These are phyloP conservation scores for Opisthocomus hoazin DNA, from an alignment of 2,113 vertebrate genomes.

Conservation along the genomic window DNA sequence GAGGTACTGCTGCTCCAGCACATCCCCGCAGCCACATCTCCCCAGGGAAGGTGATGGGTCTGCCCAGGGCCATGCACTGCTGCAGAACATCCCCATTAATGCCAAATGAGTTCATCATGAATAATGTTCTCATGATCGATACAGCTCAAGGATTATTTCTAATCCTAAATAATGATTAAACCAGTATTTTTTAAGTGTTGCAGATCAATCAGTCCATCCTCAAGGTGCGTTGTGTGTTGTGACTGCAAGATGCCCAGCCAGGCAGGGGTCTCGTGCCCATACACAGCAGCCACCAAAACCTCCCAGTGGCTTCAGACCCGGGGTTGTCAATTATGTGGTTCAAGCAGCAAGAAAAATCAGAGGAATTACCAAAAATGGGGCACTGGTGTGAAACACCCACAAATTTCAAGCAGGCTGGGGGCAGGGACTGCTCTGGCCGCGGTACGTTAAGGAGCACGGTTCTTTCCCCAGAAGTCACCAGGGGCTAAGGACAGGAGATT, in stretches of 20 bases:
- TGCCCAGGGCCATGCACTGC: not conserved
- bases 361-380: not conserved
- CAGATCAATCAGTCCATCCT: constrained; percentile 73
- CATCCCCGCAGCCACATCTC: rapidly evolving
- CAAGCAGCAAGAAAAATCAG: not conserved
- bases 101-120: constrained; percentile 60
- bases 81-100: not conserved
- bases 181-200: constrained; percentile 71
- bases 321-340: not conserved
- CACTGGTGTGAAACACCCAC: not conserved
- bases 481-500: constrained; percentile 34
- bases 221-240: constrained; percentile 30
- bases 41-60: not conserved
- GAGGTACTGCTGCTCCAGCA: not conserved
- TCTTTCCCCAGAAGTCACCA: not conserved
- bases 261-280: rapidly evolving
- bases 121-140: constrained; percentile 61
- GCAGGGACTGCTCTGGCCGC: not conserved
- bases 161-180: constrained; percentile 75
- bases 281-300: not conserved
- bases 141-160: constrained; percentile 70
- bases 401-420: not conserved
- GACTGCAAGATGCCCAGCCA: constrained; percentile 13
- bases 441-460: not conserved
- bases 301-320: not conserved